These are phyloP conservation scores for Megaptera novaeangliae DNA, from an alignment of 2,113 vertebrate genomes.

Conservation along the genomic window DNA sequence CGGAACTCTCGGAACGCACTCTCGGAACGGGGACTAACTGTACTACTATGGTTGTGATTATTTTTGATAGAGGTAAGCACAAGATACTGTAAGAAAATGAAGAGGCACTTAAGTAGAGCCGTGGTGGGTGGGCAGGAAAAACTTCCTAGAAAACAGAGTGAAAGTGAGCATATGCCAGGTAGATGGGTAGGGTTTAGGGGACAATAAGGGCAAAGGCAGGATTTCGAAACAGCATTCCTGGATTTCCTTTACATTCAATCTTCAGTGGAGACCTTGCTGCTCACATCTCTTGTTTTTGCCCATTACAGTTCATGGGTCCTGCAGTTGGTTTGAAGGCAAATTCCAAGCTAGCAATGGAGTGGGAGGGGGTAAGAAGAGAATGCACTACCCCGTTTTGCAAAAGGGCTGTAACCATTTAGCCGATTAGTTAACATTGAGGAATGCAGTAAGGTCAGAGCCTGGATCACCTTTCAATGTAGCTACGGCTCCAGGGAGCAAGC, in stretches of 20 bases:
- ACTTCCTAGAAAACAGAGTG: background rate
- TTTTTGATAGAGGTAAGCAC: background rate
- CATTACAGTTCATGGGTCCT: background rate
- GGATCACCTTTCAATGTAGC: conserved; percentile 75
- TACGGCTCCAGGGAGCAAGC: conserved; percentile 60
- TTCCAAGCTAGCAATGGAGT: background rate
- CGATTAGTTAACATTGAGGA: conserved; percentile 64
- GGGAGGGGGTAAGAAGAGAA: background rate
- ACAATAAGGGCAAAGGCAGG: background rate
- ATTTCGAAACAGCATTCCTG: background rate
- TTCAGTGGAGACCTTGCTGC: background rate
- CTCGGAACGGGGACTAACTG: no score
- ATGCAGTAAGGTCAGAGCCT: conserved; percentile 35
- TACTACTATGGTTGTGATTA: background rate
- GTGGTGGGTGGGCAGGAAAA: background rate
- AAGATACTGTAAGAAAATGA: background rate
- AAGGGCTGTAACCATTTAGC: conserved; percentile 53
- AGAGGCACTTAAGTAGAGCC: background rate
- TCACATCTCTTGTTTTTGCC: background rate
- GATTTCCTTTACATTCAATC: background rate
- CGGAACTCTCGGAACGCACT: no score
- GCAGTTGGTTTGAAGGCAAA: conserved; percentile 47
- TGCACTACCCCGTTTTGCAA: background rate
- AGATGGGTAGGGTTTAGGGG: no score
- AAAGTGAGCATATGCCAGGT: background rate